Evolutionary conservation across 2,888 invertebrate species (phyloP).

Genomic region (Lasius fuliginosus): DNA sequence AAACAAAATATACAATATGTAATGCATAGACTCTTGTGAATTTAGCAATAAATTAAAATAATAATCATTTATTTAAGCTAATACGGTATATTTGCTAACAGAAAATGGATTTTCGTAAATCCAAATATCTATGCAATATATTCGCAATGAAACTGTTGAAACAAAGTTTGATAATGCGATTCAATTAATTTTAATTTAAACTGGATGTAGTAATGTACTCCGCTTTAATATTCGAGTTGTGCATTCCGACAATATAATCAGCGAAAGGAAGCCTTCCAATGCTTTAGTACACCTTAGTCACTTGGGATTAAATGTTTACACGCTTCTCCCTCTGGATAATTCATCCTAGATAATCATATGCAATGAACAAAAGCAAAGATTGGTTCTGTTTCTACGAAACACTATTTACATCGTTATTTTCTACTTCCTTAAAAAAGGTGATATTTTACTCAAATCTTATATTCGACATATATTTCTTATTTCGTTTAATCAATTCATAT

Average conservation of each 20-base stretch:
- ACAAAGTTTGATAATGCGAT: conserved; percentile 35
- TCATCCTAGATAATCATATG: conserved; percentile 1
- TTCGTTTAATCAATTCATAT: background rate
- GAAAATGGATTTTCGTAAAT: background rate
- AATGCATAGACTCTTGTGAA: background rate
- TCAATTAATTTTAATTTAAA: conserved; percentile 39
- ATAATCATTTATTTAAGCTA: background rate
- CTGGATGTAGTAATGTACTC: conserved; percentile 2
- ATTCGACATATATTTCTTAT: background rate
- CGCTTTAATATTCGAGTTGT: conserved; percentile 18
- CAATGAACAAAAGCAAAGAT: conserved; percentile 8
- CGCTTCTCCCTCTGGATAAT: conserved; percentile 11
- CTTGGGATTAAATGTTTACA: conserved; percentile 38
- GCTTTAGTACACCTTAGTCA: conserved; percentile 29
- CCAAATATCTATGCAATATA: background rate
- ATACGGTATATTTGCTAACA: background rate
- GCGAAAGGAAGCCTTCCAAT: conserved; percentile 21
- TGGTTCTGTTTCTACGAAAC: background rate
- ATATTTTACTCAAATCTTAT: background rate
- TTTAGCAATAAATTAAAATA: background rate
- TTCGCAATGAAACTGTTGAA: background rate
- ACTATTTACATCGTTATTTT: background rate
- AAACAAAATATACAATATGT: background rate
- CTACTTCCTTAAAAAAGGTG: background rate
- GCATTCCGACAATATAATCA: background rate